These are phyloP conservation scores for Drosophila gunungcola DNA, from an alignment of 1,140 invertebrate species.

Conservation along the genomic window DNA sequence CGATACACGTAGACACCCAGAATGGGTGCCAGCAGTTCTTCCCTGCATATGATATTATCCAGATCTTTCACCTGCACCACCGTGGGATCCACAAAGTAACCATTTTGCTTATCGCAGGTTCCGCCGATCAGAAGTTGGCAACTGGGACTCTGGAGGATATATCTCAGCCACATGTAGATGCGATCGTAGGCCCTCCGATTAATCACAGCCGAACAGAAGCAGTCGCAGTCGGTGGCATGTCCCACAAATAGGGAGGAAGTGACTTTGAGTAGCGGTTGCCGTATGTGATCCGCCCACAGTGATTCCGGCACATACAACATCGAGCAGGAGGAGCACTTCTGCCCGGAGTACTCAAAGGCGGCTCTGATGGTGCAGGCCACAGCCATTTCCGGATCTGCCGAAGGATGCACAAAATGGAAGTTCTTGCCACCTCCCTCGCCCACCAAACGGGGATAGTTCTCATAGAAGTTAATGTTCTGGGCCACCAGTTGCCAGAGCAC, in stretches of 20 bases:
- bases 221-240: slow-evolving; percentile 92
- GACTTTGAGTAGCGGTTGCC: slow-evolving; percentile 76
- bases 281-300: slow-evolving; percentile 88
- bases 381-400: slow-evolving; percentile 92
- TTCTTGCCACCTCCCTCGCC: slow-evolving; percentile 99
- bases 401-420: slow-evolving; percentile 97
- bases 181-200: slow-evolving; percentile 95
- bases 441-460: slow-evolving; percentile 96
- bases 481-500: slow-evolving; percentile 96
- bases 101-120: slow-evolving; percentile 91
- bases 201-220: slow-evolving; percentile 98
- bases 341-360: slow-evolving; percentile 97
- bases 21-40: slow-evolving; percentile 99
- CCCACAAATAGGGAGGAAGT: slow-evolving; percentile 90
- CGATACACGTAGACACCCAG: slow-evolving; percentile 96
- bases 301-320: slow-evolving; percentile 97
- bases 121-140: slow-evolving; percentile 95
- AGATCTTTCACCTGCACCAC: slow-evolving; percentile 95
- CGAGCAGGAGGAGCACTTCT: slow-evolving; percentile 99
- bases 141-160: slow-evolving; percentile 91
- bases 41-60: slow-evolving; percentile 94
- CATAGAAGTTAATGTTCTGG: slow-evolving; percentile 93
- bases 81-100: slow-evolving; percentile 98
- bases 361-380: slow-evolving; percentile 94
- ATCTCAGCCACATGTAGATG: slow-evolving; percentile 94